These are phyloP conservation scores for Equus quagga DNA, from an alignment of 2,113 vertebrate species.

Conservation along the genomic window DNA sequence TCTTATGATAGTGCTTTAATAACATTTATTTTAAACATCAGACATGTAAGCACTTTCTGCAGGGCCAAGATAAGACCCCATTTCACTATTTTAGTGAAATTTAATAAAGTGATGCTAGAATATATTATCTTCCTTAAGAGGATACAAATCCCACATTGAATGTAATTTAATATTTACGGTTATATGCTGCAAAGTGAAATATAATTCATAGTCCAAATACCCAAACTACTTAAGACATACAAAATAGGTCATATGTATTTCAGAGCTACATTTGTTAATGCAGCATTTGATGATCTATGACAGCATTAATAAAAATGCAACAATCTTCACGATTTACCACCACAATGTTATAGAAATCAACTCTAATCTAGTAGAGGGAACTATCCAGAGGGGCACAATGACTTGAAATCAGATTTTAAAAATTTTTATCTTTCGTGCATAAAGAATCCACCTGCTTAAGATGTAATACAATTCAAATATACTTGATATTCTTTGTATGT, in stretches of 20 bases:
- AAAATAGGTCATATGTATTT: neutral
- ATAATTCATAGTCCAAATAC: slow-evolving; percentile 12
- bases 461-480: neutral
- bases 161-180: slow-evolving; percentile 17
- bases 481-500: neutral
- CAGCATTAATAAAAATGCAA: slow-evolving; percentile 1
- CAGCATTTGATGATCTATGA: neutral
- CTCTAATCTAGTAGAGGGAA: neutral
- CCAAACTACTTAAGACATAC: neutral
- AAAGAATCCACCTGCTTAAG: slow-evolving; percentile 19
- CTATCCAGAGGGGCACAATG: neutral
- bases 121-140: neutral
- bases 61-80: neutral
- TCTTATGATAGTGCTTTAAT: neutral
- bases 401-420: neutral
- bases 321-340: neutral
- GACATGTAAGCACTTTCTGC: neutral
- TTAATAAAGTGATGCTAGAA: slow-evolving; percentile 43
- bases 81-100: slow-evolving; percentile 6
- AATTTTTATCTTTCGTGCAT: neutral
- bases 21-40: slow-evolving; percentile 51
- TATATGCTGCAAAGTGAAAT: neutral
- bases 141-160: neutral
- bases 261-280: neutral
- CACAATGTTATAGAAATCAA: neutral